These are phyloP conservation scores for Sparidentex hasta DNA, from an alignment of 2,797 vertebrate genomes.

Conservation along the genomic window DNA sequence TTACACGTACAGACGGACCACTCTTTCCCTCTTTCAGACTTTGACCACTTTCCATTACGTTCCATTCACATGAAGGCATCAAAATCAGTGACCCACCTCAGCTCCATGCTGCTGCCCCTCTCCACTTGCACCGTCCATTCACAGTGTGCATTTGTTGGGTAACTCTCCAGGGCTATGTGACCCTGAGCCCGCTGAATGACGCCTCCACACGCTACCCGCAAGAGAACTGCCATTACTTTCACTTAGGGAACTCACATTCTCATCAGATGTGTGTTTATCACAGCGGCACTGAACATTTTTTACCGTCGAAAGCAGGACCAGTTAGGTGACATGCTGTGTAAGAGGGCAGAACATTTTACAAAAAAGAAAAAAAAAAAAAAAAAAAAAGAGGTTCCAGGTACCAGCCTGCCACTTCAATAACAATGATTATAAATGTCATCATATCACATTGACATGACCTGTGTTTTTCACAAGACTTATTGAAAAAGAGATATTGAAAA, in stretches of 20 bases:
- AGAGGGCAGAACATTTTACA: conserved; percentile 31
- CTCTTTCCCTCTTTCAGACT: not conserved
- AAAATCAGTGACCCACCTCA: conserved; percentile 84
- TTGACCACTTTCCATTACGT: not conserved
- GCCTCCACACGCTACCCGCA: conserved; percentile 87
- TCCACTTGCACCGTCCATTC: conserved; percentile 91
- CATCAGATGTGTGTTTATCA: conserved; percentile 38
- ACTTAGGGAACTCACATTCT: conserved; percentile 14
- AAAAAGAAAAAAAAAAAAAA: conserved; percentile 7
- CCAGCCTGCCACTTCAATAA: conserved; percentile 19
- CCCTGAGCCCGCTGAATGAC: conserved; percentile 88
- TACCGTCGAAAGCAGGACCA: not conserved
- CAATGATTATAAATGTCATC: conserved; percentile 23
- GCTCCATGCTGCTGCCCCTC: conserved; percentile 85
- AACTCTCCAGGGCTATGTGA: conserved; percentile 91
- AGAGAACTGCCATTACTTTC: conserved; percentile 45
- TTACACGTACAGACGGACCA: not conserved
- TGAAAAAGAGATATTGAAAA: not conserved
- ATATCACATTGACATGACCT: conserved; percentile 1
- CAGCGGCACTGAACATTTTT: conserved; percentile 9
- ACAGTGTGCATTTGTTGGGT: conserved; percentile 90
- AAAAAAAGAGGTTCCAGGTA: not conserved
- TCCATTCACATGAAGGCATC: too few species aligned
- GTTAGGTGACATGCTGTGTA: conserved; percentile 28
- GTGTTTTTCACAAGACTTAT: not conserved